phyloP scores from a whole-genome alignment of 2,113 vertebrate species.

The Pelecanus crispus region DNA sequence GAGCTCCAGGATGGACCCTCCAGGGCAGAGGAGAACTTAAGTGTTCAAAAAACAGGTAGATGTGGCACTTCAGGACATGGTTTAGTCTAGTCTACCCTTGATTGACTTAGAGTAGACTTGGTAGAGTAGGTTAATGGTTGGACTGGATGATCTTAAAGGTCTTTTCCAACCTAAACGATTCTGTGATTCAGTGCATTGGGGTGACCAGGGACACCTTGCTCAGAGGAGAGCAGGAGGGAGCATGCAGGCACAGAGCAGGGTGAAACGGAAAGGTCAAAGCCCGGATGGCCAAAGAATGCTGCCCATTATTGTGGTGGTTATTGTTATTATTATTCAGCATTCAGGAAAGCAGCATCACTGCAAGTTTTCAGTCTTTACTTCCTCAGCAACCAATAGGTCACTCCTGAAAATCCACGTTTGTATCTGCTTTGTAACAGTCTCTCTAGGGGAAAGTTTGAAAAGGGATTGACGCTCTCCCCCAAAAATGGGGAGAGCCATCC shows the following conservation, averaged over 20 bases:
- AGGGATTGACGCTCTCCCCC: neutral
- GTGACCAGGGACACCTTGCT: neutral
- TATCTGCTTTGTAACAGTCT: neutral
- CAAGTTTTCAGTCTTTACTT: neutral
- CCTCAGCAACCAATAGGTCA: neutral
- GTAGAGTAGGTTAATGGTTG: too few species aligned
- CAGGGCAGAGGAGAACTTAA: neutral
- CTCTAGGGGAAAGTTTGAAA: neutral
- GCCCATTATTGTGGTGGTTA: too few species aligned
- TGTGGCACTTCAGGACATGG: too few species aligned
- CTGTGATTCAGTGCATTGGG: neutral
- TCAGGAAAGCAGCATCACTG: neutral
- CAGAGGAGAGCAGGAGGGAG: neutral
- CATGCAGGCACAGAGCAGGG: fast-evolving
- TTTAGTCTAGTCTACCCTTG: too few species aligned
- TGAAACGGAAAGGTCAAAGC: neutral
- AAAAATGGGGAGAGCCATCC: neutral
- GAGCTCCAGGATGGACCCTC: neutral
- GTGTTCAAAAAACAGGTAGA: too few species aligned
- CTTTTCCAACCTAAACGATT: too few species aligned
- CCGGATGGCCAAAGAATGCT: neutral
- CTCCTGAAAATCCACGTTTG: neutral
- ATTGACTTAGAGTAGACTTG: too few species aligned
- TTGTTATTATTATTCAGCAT: too few species aligned
- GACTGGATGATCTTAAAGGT: too few species aligned